Evolutionary conservation across 1,140 invertebrate species (phyloP).

Genomic region (Cherax destructor): DNA sequence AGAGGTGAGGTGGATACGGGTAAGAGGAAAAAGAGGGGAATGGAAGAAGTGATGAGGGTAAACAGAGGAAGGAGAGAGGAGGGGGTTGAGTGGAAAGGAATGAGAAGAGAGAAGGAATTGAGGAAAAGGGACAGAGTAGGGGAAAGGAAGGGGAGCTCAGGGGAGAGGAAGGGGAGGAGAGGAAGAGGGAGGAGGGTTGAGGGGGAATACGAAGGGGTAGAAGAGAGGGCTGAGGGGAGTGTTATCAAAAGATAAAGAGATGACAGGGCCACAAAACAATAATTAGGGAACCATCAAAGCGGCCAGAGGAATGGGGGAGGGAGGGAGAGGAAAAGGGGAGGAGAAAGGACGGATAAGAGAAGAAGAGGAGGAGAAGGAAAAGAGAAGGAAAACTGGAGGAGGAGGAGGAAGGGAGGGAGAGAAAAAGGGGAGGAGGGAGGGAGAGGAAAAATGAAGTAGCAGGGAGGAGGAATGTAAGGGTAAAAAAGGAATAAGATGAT

Average conservation of each 20-base stretch:
- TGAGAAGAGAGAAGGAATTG: no score
- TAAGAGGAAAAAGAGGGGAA: background rate
- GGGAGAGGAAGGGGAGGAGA: background rate
- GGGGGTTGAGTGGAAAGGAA: no score
- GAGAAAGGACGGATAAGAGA: background rate
- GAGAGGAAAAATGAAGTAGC: no score
- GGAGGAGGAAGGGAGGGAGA: background rate
- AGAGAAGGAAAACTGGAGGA: background rate
- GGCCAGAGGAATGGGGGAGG: background rate
- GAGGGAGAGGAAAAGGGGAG: background rate
- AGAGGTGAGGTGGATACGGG: background rate
- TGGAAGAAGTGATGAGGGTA: background rate
- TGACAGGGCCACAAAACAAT: background rate
- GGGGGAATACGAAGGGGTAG: background rate
- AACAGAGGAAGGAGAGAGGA: background rate
- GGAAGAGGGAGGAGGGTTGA: background rate
- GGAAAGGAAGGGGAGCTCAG: no score
- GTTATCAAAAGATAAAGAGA: no score
- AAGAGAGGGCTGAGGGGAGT: background rate
- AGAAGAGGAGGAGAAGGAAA: background rate
- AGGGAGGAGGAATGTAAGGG: no score
- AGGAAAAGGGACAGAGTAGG: background rate
- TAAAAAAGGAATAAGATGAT: no score
- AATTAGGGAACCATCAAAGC: background rate
- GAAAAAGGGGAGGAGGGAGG: background rate